Percentiles rank a stretch among this genome's conserved stretches.
Evolutionary conservation across 1,140 invertebrate genomes (phyloP).

Genomic region (Platorchestia sp.): DNA sequence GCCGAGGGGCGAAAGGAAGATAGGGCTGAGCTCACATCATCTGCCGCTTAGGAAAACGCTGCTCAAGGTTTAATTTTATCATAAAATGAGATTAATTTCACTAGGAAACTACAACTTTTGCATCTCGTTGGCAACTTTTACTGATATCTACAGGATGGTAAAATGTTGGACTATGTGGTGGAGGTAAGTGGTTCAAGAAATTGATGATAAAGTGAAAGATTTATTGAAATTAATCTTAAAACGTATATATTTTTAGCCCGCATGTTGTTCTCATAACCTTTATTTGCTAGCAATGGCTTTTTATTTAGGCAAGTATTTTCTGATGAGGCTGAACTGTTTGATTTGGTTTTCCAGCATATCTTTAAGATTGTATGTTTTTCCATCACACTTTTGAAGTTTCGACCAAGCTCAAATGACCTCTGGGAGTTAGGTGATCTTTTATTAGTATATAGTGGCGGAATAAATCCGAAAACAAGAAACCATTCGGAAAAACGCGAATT

Average conservation of each 20-base stretch:
- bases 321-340: no score
- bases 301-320: no score
- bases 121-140: not conserved
- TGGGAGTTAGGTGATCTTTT: no score
- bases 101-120: not conserved
- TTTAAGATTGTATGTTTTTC: no score
- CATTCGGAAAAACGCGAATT: no score
- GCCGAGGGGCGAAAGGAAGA: not conserved
- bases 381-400: no score
- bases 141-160: not conserved
- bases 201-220: not conserved
- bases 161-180: not conserved
- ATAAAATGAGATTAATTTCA: not conserved
- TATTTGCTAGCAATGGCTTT: no score
- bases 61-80: not conserved
- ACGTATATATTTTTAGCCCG: not conserved
- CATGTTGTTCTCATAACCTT: no score
- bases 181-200: not conserved
- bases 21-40: not conserved
- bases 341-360: no score
- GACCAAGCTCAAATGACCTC: no score
- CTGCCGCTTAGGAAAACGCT: not conserved
- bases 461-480: no score
- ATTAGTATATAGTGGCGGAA: no score
- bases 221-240: not conserved